Conservation (phyloP, 2,888 invertebrate genomes). For the Melieria crassipennis region DNA sequence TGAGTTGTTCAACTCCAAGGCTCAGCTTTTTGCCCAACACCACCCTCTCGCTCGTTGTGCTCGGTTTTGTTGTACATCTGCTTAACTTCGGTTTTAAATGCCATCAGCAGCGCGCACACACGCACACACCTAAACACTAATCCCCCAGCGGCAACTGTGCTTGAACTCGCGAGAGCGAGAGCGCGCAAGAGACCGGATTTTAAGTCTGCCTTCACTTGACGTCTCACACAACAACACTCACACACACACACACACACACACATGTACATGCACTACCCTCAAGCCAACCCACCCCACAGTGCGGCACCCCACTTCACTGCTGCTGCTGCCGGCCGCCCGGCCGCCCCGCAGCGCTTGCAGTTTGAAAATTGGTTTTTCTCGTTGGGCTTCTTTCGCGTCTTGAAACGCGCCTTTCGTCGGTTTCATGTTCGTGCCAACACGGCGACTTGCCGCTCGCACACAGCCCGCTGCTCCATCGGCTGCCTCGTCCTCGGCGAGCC, state of each 20-base stretch:
- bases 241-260: slow-evolving; percentile 4
- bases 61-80: no score
- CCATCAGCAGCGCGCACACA: no score
- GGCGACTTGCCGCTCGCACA: neutral
- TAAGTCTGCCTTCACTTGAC: slow-evolving; percentile 28
- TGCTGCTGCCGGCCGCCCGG: no score
- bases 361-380: no score
- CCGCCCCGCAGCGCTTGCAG: no score
- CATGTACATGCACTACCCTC: slow-evolving; percentile 8
- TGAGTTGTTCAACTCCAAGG: no score
- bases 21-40: no score
- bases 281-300: neutral
- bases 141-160: no score
- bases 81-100: no score
- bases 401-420: slow-evolving; percentile 12
- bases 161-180: no score
- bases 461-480: slow-evolving; percentile 7
- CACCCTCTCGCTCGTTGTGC: no score
- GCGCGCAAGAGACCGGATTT: neutral
- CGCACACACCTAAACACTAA: no score
- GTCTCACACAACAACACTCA: neutral
- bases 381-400: slow-evolving; percentile 10
- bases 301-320: neutral
- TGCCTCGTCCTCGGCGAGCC: slow-evolving; percentile 25
- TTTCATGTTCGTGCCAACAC: slow-evolving; percentile 9